Conservation (phyloP, 2,888 invertebrate genomes). For the Meliscaeva auricollis region DNA sequence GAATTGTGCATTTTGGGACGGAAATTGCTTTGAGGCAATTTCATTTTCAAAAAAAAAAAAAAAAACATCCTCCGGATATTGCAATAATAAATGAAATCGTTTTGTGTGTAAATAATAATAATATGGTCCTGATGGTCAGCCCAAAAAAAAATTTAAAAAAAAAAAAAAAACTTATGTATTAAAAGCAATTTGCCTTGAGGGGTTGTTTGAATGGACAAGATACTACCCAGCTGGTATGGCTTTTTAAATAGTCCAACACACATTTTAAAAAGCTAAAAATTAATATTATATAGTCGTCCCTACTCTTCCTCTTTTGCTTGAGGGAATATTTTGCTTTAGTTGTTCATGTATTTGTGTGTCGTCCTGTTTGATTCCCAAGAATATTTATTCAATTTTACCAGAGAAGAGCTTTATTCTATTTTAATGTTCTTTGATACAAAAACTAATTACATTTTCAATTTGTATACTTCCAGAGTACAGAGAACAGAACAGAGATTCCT, state of each 20-base stretch:
- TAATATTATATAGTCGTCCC: conserved; percentile 6
- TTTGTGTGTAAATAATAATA: conserved; percentile 32
- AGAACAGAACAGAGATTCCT: background rate
- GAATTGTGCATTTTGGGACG: conserved; percentile 47
- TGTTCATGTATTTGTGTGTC: no score
- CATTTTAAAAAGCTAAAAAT: conserved; percentile 16
- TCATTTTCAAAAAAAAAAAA: conserved; percentile 34
- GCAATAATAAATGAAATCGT: conserved; percentile 58
- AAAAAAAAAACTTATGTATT: background rate
- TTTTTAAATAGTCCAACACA: conserved; percentile 11
- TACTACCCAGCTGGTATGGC: background rate
- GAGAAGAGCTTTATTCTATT: conserved; percentile 10
- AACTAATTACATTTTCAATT: conserved; percentile 20
- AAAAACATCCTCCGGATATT: conserved; percentile 55
- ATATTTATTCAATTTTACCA: conserved; percentile 11
- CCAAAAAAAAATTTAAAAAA: conserved; percentile 4
- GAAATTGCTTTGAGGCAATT: conserved; percentile 59
- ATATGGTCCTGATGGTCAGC: conserved; percentile 1
- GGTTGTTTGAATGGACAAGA: conserved; percentile 11
- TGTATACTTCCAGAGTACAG: background rate
- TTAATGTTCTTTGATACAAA: conserved; percentile 19
- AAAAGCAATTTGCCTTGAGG: conserved; percentile 1
- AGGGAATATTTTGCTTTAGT: background rate
- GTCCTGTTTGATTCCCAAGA: background rate
- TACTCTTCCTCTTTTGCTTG: background rate